A percentile compares a stretch with the other conserved stretches of the same genome.
Evolutionary conservation across 2,888 invertebrate species (phyloP).

Genomic region (Adela reaumurella): DNA sequence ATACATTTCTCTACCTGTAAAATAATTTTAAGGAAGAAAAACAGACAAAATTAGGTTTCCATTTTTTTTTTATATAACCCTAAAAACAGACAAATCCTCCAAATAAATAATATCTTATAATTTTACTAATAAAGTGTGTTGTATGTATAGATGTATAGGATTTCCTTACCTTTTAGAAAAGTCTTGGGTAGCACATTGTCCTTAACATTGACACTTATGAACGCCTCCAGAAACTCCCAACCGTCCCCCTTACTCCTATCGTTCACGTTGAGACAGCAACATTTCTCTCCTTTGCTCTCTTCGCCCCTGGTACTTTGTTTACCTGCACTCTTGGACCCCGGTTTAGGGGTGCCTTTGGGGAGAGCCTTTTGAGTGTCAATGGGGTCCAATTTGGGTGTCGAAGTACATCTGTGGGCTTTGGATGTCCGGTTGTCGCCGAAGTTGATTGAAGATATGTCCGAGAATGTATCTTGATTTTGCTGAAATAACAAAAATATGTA

Average conservation of each 20-base stretch:
- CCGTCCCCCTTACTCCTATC: not conserved
- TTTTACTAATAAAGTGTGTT: too few species aligned
- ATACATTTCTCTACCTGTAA: too few species aligned
- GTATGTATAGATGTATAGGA: too few species aligned
- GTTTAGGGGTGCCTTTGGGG: not conserved
- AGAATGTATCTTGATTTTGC: slow-evolving; percentile 42
- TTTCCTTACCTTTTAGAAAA: slow-evolving; percentile 32
- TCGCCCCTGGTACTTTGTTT: not conserved
- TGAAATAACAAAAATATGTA: slow-evolving; percentile 16
- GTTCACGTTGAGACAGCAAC: not conserved
- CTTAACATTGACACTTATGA: slow-evolving; percentile 37
- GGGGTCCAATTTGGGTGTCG: slow-evolving; percentile 9
- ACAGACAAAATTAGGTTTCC: too few species aligned
- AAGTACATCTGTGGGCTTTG: slow-evolving; percentile 13
- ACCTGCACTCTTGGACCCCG: not conserved
- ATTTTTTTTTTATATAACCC: too few species aligned
- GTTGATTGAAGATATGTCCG: slow-evolving; percentile 33
- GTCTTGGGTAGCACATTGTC: slow-evolving; percentile 34
- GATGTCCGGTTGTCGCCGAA: slow-evolving; percentile 19
- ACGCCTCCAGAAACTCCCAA: slow-evolving; percentile 38
- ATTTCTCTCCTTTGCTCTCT: not conserved
- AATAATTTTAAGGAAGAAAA: too few species aligned
- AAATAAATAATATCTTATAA: too few species aligned
- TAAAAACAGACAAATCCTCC: too few species aligned
- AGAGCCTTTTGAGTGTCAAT: slow-evolving; percentile 8